Conservation (phyloP, 1,140 invertebrate genomes). For the Caerostris extrusa region DNA sequence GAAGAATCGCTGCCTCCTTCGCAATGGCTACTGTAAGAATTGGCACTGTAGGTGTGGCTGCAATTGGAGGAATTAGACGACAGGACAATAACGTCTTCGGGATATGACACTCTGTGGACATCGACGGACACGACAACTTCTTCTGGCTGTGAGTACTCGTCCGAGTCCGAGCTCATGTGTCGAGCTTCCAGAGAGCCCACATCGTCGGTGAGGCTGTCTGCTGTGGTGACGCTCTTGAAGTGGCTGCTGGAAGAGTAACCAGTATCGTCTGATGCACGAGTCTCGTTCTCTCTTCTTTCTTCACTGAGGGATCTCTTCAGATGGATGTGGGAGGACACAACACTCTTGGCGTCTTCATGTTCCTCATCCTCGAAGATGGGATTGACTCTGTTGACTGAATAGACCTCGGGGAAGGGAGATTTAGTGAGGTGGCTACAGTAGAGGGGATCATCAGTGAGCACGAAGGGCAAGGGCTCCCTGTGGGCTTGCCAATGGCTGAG, state of each 20-base stretch:
- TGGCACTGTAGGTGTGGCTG: constrained; percentile 66
- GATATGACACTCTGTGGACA: constrained; percentile 69
- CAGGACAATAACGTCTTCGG: constrained; percentile 68
- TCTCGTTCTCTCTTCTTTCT: constrained; percentile 48
- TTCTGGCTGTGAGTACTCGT: constrained; percentile 62
- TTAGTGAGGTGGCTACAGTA: constrained; percentile 73
- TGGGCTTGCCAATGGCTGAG: constrained; percentile 73
- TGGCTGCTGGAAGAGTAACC: constrained; percentile 68
- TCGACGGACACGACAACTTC: constrained; percentile 70
- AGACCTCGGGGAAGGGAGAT: constrained; percentile 66
- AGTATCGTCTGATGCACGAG: constrained; percentile 69
- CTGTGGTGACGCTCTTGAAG: constrained; percentile 49
- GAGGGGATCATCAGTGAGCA: constrained; percentile 74
- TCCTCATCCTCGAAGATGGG: constrained; percentile 76
- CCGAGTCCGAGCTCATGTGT: constrained; percentile 73
- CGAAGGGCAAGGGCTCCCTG: constrained; percentile 55
- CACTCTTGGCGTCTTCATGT: constrained; percentile 1
- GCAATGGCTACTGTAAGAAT: constrained; percentile 52
- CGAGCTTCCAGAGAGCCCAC: constrained; percentile 62
- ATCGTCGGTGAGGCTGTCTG: constrained; percentile 65
- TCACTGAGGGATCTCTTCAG: constrained; percentile 61
- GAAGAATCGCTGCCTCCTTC: constrained; percentile 35
- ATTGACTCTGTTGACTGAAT: constrained; percentile 74
- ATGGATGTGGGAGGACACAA: not conserved
- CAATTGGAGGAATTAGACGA: not conserved